These are phyloP conservation scores for Galagoides demidoff DNA, from an alignment of 2,797 vertebrate genomes.

Conservation along the genomic window DNA sequence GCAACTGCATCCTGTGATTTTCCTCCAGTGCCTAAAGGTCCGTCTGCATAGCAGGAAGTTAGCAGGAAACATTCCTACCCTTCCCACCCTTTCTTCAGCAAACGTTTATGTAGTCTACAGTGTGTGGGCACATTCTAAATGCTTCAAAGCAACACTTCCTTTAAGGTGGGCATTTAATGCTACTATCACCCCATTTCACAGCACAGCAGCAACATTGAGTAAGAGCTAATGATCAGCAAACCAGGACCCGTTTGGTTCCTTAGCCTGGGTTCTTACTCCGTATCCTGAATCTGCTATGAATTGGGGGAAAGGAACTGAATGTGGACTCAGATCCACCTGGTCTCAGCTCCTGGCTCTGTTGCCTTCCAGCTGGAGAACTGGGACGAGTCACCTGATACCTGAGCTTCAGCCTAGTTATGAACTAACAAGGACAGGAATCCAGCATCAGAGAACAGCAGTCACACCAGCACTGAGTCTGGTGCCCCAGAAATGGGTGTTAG, in stretches of 20 bases:
- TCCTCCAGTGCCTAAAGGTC: not conserved
- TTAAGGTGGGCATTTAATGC: not conserved
- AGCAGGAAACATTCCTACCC: not conserved
- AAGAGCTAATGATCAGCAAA: not conserved
- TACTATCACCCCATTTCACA: not conserved
- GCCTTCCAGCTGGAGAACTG: not conserved
- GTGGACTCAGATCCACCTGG: not conserved
- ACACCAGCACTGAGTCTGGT: not conserved
- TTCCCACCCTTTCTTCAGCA: not conserved
- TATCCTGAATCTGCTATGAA: not conserved
- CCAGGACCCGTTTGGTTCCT: not conserved
- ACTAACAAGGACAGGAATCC: not conserved
- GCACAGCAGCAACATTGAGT: not conserved
- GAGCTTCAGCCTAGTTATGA: not conserved
- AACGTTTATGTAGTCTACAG: not conserved
- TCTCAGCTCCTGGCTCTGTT: not conserved
- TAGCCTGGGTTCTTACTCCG: not conserved
- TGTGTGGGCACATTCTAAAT: not conserved
- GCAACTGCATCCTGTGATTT: not conserved
- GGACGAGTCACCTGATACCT: not conserved
- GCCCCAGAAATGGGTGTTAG: not conserved
- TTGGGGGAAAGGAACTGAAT: not conserved
- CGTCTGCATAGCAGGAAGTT: not conserved
- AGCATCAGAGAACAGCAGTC: not conserved
- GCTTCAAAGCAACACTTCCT: not conserved